Base-by-base conservation (phyloP, 2,113 vertebrate species). In the Microtus oregoni region DNA sequence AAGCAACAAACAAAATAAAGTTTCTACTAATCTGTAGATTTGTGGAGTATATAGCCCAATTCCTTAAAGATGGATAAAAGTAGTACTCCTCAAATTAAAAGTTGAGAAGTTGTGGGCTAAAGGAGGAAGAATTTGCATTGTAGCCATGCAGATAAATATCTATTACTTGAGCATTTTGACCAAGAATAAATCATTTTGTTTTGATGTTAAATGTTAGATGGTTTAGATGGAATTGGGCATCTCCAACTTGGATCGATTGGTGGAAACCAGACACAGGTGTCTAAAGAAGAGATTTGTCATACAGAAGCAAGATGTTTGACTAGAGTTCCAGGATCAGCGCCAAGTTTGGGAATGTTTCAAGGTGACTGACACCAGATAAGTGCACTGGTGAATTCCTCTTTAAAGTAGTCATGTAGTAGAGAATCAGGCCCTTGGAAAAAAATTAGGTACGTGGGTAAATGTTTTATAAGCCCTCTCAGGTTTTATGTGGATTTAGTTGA, bases 301-400 rank as follows among this genome's bases (percentile, higher is more conserved):
- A 96, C 95, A 75, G 20, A 91, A 94, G 20, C 5, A 50, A 89
- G 19, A 91, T 67, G 3, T 86, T 91, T 79, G 35, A 68, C 30
- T 75, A n/a, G 15, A 86, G 22, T 75, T 86, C 14, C 1, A 38
- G 30, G 30, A 92, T 63, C 11, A 86, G 20, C 32, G 44, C 63
- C 52, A 93, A 91, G 70, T 22, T 14, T 63, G n/a, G 20, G 4
- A 35, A 77, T 94, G 73, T 77, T 78, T 91, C n/a, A 72, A 73
- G 28, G 47, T 35, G 77, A 35, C 35, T 88, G 14, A 15, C 67
- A 19, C 41, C 28, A 78, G 30, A 77, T 6, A 83, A 52, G 12
- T 11, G 32, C 7, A 38, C 61, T 22, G 4, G 35, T 92, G 32
- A 58, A 86, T 75, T 73, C 2, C 3, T 67, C 10, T 72, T 11